These are phyloP conservation scores for Kryptolebias marmoratus DNA, from an alignment of 2,113 vertebrate genomes.

Conservation along the genomic window DNA sequence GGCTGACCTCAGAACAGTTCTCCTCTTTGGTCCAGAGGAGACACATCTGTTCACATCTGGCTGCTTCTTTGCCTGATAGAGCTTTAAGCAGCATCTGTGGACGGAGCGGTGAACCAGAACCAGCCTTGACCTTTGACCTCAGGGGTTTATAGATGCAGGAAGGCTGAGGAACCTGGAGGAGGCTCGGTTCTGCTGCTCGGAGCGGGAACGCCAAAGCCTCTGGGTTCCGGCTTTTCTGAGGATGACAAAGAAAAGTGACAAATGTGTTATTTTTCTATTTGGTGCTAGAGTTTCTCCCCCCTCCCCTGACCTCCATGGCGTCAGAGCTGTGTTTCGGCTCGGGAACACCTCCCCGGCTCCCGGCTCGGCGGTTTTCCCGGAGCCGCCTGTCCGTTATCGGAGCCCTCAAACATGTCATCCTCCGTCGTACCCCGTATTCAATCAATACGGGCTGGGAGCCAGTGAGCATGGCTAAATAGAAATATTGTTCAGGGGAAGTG, in stretches of 20 bases:
- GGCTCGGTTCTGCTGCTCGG: too few species aligned
- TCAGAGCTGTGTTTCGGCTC: neutral
- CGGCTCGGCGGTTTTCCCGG: slow-evolving; percentile 18
- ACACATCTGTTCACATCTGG: too few species aligned
- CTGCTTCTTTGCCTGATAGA: too few species aligned
- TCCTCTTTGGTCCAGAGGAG: too few species aligned
- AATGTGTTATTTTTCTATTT: slow-evolving; percentile 30
- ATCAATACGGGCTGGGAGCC: slow-evolving; percentile 73
- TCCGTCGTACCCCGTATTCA: slow-evolving; percentile 57
- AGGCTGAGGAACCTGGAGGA: too few species aligned
- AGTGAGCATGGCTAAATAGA: slow-evolving; percentile 81
- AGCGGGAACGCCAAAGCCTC: too few species aligned
- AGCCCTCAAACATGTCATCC: slow-evolving; percentile 62
- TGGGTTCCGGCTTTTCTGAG: neutral
- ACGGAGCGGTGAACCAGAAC: too few species aligned
- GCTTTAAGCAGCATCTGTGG: too few species aligned
- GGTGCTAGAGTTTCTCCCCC: slow-evolving; percentile 16
- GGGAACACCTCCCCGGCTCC: slow-evolving; percentile 10
- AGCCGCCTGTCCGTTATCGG: slow-evolving; percentile 46
- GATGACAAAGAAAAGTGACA: slow-evolving; percentile 34
- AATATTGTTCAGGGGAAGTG: slow-evolving; percentile 84
- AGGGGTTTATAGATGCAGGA: too few species aligned
- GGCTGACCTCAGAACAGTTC: too few species aligned
- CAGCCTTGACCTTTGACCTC: too few species aligned
- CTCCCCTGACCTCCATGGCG: slow-evolving; percentile 20